Evolutionary conservation across 2,113 vertebrate genomes (phyloP).

Genomic region (Laticauda laticaudata): DNA sequence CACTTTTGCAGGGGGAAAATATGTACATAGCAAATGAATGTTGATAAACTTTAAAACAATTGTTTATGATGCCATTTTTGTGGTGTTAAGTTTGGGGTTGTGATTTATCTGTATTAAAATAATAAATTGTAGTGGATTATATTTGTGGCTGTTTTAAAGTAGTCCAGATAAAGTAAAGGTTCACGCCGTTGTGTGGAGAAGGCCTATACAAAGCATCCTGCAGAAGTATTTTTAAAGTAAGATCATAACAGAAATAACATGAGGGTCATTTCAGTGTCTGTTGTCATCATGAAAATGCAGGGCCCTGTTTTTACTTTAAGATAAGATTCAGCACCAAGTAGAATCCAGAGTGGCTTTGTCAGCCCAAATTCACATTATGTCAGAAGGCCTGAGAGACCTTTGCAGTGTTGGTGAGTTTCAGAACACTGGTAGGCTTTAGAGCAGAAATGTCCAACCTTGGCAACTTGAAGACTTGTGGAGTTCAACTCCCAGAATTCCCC

Average conservation of each 20-base stretch:
- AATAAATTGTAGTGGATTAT: conserved; percentile 71
- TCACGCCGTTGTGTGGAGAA: background rate
- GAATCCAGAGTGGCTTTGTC: background rate
- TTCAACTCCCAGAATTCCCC: background rate
- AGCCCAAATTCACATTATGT: background rate
- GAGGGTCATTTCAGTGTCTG: background rate
- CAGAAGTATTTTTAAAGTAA: background rate
- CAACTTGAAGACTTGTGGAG: background rate
- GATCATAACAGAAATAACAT: background rate
- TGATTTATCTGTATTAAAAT: conserved; percentile 77
- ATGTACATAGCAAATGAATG: conserved; percentile 79
- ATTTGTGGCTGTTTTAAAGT: conserved; percentile 43
- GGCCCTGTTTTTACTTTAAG: background rate
- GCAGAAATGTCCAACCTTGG: background rate
- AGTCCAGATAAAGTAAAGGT: background rate
- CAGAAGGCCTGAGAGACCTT: background rate
- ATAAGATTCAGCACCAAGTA: background rate
- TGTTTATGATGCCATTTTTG: conserved; percentile 68
- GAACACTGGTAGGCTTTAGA: background rate
- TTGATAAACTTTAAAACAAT: conserved; percentile 71
- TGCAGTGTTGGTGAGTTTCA: background rate
- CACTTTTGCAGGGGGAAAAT: conserved; percentile 74
- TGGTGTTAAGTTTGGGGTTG: conserved; percentile 75
- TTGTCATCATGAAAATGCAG: background rate
- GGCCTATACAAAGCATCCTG: background rate